Evolutionary conservation across 2,113 vertebrate species (phyloP).

Genomic region (Egretta garzetta): DNA sequence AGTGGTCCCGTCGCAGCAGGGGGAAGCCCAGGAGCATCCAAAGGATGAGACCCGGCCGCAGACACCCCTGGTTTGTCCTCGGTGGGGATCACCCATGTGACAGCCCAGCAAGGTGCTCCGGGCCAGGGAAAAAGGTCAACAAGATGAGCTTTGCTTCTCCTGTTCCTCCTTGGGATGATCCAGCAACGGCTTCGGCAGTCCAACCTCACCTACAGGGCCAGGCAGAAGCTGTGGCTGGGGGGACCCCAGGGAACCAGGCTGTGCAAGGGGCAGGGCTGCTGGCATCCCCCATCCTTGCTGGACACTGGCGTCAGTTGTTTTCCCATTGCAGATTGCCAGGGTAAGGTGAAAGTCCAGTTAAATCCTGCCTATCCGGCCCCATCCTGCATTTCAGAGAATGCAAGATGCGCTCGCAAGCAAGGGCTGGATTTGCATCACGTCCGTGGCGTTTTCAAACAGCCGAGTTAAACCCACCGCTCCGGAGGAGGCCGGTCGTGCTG

Average conservation of each 20-base stretch:
- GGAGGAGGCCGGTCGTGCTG: rapidly evolving
- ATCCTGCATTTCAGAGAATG: not conserved
- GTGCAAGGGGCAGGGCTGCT: not conserved
- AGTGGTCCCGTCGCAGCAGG: not conserved
- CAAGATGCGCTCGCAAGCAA: not conserved
- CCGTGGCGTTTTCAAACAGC: not conserved
- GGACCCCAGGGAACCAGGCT: not conserved
- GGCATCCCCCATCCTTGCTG: rapidly evolving
- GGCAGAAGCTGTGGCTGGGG: not conserved
- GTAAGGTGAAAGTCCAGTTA: not conserved
- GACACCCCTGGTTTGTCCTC: not conserved
- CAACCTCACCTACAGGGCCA: rapidly evolving
- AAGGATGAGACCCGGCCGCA: not conserved
- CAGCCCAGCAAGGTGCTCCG: not conserved
- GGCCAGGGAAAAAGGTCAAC: not conserved
- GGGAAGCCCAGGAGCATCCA: not conserved
- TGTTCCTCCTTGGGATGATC: not conserved
- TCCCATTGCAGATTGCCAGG: not conserved
- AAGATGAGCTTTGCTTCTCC: not conserved
- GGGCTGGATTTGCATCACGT: not conserved
- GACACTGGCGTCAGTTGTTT: rapidly evolving
- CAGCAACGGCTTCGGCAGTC: not conserved
- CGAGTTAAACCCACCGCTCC: rapidly evolving
- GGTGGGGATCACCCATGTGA: rapidly evolving
- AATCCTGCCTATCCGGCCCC: not conserved